Evolutionary conservation across 2,888 invertebrate species (phyloP).

Genomic region (Melinaea marsaeus): DNA sequence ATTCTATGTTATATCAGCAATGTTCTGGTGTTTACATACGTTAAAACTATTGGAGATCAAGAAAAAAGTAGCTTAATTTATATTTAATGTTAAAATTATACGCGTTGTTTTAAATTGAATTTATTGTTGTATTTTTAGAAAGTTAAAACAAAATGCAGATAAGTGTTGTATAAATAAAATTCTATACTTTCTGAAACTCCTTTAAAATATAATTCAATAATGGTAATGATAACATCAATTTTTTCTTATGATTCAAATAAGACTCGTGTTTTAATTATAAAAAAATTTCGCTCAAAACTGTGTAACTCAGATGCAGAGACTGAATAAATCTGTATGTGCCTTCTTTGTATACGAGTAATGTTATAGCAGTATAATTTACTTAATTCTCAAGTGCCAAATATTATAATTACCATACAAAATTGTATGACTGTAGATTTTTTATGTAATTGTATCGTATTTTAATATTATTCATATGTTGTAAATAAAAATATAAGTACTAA

Average conservation of each 20-base stretch:
- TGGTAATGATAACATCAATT: too few relatives aligned
- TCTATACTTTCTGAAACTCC: too few relatives aligned
- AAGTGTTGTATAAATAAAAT: too few relatives aligned
- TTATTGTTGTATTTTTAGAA: neutral
- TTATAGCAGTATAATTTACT: conserved; percentile 5
- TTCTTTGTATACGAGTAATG: neutral
- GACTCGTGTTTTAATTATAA: too few relatives aligned
- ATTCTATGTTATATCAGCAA: conserved; percentile 78
- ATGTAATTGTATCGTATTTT: conserved; percentile 1
- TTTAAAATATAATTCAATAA: too few relatives aligned
- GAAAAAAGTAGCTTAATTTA: conserved; percentile 38
- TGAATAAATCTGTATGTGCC: neutral
- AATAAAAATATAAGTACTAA: neutral
- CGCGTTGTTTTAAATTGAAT: neutral
- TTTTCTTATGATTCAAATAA: too few relatives aligned
- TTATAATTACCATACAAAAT: conserved; percentile 1
- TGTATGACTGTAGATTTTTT: conserved; percentile 3
- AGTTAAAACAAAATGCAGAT: too few relatives aligned
- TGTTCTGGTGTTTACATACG: conserved; percentile 81
- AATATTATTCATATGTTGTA: conserved; percentile 1
- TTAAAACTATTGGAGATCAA: conserved; percentile 77
- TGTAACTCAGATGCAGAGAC: neutral
- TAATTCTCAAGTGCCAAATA: conserved; percentile 12
- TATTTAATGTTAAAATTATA: conserved; percentile 8
- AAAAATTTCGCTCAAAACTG: too few relatives aligned